phyloP scores from a whole-genome alignment of 2,113 vertebrate genomes.

The Pipra filicauda region DNA sequence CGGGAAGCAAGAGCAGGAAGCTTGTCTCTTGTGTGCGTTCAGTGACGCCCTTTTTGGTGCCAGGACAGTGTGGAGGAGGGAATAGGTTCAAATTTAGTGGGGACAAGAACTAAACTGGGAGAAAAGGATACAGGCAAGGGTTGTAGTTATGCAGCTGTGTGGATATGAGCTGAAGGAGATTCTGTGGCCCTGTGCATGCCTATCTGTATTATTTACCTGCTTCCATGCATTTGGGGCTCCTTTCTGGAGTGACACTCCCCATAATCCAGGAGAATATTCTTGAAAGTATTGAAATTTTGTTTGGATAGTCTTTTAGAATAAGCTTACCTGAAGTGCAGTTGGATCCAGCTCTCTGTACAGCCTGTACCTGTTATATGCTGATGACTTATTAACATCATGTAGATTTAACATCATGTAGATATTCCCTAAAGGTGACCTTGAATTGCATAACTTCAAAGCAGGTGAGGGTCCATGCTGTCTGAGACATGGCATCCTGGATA shows the following conservation, averaged over 20 bases:
- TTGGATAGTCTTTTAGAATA: not conserved
- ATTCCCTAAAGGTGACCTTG: not conserved
- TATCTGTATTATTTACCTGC: not conserved
- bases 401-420: not conserved
- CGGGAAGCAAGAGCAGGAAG: not conserved
- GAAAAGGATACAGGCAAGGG: not conserved
- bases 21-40: not conserved
- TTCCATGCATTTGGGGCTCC: not conserved
- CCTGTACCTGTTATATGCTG: not conserved
- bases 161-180: not conserved
- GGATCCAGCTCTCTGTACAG: not conserved
- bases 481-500: not conserved
- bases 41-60: not conserved
- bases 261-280: not conserved
- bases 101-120: not conserved
- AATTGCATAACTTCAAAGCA: not conserved
- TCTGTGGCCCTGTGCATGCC: accelerated
- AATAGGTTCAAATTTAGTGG: not conserved
- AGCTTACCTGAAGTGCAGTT: not conserved
- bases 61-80: not conserved
- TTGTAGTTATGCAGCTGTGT: not conserved
- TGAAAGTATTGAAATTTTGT: not conserved
- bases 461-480: not conserved
- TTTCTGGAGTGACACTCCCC: not conserved
- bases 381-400: not conserved